Evolutionary conservation across 2,797 vertebrate species (phyloP).

Genomic region (Microctenopoma stevenorrisi): DNA sequence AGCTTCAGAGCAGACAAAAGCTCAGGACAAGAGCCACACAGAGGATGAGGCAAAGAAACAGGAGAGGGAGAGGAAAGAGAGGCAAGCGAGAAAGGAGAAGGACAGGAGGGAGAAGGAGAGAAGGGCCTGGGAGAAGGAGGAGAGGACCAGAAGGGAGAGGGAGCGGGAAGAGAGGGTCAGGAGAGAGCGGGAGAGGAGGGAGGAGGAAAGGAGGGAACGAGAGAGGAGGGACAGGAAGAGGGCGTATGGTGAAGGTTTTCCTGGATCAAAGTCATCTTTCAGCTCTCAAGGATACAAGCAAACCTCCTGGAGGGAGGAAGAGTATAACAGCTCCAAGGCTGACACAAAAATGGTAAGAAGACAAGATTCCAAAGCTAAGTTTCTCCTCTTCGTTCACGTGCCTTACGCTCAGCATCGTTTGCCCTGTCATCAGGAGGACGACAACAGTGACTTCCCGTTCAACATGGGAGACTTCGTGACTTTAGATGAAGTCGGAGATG

Average conservation of each 20-base stretch:
- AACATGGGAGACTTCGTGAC: constrained; percentile 93
- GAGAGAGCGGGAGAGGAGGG: constrained; percentile 48
- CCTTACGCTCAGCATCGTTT: background rate
- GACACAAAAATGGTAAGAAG: constrained; percentile 51
- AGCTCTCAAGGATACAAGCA: constrained; percentile 40
- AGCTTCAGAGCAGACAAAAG: constrained; percentile 11
- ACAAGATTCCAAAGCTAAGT: background rate
- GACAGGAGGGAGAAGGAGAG: constrained; percentile 22
- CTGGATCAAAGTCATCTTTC: constrained; percentile 2
- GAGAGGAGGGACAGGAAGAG: constrained; percentile 59
- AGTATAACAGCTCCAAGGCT: background rate
- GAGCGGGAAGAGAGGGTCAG: constrained; percentile 24
- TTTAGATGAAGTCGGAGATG: constrained; percentile 90
- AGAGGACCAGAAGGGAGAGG: constrained; percentile 31
- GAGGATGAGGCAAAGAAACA: constrained; percentile 20
- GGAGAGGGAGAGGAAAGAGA: constrained; percentile 42
- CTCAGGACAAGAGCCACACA: background rate
- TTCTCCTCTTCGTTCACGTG: background rate
- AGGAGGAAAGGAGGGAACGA: constrained; percentile 33
- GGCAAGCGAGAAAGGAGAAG: constrained; percentile 30
- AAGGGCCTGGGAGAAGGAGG: constrained; percentile 36
- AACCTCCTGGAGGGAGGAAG: constrained; percentile 26
- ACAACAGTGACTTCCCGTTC: constrained; percentile 83
- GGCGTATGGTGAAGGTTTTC: constrained; percentile 14
- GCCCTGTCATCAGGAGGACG: constrained; percentile 26